Evolutionary conservation across 37 sponge, comb jelly and placozoan genomes (phyloP), one percentile per base, ranked within the genome.

Genomic region (Bolinopsis microptera): DNA sequence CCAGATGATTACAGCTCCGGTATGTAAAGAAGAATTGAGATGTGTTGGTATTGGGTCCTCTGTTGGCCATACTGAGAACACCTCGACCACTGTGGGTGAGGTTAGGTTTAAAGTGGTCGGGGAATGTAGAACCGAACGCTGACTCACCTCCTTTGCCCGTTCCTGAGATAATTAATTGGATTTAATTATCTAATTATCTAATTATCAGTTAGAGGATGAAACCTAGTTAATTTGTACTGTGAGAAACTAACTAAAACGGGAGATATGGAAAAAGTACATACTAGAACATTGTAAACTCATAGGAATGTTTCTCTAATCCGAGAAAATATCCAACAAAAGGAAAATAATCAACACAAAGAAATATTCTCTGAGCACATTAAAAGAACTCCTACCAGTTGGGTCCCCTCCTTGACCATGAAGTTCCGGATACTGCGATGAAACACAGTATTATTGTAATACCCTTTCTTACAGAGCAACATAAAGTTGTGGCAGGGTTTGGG

Each of bases 351-450:
- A 48, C 61, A 48, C 61, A 48, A 48, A 13, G 61, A 48, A 48
- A 48, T 48, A 48, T 48, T 13, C 61, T 48, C 61, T 48, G 61
- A 5, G 13, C 5, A 48, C 61, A 48, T 13, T 18, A 48, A 13
- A 13, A 48, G 13, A 48, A 18, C 5, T 48, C 61, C 39, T 8
- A 86, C 90, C 90, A 16, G 90, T 86, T 2, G 90, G 90, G 61
- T 86, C 90, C 26, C 90, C 90, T 1, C 90, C 72, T 93, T 69
- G 70, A 97, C 95, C 96, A 98, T 96, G 92, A 98, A 98, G 90
- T 98, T 97, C n/a, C 95, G 72, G 23, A 98, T 98, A 25, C 95
- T 95, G 28, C 99, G 96, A 76, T 98, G 99, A 69, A 98, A 98
- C 5, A 96, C 76, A 69, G 98, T 96, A 23, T 94, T 93, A 92